These are phyloP conservation scores for Anguilla rostrata DNA, from an alignment of 2,113 vertebrate genomes.

Conservation along the genomic window DNA sequence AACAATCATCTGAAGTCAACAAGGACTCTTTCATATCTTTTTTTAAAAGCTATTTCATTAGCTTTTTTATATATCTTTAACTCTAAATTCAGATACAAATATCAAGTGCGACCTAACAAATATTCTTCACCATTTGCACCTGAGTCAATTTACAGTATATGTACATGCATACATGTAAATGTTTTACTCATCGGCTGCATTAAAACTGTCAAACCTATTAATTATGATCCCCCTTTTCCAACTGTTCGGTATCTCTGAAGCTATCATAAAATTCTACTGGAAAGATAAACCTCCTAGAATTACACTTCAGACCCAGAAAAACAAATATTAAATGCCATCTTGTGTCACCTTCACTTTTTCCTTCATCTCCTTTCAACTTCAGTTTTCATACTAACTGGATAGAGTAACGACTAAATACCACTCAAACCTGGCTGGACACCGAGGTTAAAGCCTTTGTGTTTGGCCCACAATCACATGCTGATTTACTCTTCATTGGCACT, in stretches of 20 bases:
- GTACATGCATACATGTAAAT: background rate
- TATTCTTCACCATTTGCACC: no score
- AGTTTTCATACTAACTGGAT: background rate
- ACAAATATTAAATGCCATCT: background rate
- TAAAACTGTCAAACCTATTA: background rate
- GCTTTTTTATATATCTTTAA: background rate
- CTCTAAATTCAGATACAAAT: background rate
- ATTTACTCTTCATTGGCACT: background rate
- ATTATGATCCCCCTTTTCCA: background rate
- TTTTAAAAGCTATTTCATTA: background rate
- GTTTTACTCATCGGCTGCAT: background rate
- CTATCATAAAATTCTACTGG: background rate
- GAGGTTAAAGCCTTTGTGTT: background rate
- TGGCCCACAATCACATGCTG: background rate
- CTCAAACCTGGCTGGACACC: background rate
- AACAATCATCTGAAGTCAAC: constrained; percentile 39
- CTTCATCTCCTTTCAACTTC: background rate
- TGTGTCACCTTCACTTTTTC: background rate
- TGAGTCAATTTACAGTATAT: no score
- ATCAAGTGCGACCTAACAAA: background rate
- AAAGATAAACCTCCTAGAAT: background rate
- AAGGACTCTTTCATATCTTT: constrained; percentile 4
- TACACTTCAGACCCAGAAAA: background rate
- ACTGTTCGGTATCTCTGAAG: background rate
- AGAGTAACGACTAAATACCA: background rate